phyloP scores from a whole-genome alignment of 2,113 vertebrate species.

The Vidua chalybeata region DNA sequence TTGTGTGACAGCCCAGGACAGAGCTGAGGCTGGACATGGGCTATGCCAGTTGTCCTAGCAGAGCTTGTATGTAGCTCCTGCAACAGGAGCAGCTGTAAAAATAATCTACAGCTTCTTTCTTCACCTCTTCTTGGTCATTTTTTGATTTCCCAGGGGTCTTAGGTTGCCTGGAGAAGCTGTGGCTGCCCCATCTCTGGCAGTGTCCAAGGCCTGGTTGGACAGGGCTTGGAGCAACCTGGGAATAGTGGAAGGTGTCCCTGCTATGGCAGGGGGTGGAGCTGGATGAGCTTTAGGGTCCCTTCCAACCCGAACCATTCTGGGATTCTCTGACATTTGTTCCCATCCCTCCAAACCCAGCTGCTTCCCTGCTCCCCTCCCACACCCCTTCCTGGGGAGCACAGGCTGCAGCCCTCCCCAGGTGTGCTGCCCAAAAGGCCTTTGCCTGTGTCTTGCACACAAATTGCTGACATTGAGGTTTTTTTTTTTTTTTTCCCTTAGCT shows the following conservation, averaged over 20 bases:
- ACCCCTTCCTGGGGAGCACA: rapidly evolving
- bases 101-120: not conserved
- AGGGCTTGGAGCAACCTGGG: rapidly evolving
- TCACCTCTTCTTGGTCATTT: not conserved
- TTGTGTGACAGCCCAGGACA: not conserved
- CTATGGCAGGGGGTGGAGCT: rapidly evolving
- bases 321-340: not conserved
- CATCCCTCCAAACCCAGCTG: not conserved
- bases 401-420: not conserved
- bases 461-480: not conserved
- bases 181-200: not conserved
- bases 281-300: not conserved
- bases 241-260: not conserved
- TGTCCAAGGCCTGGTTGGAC: rapidly evolving
- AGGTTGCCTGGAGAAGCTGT: not conserved
- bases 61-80: rapidly evolving
- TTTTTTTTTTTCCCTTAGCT: not conserved
- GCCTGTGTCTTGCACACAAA: rapidly evolving
- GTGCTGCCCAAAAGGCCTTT: not conserved
- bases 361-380: not conserved
- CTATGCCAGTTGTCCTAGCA: not conserved
- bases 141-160: not conserved
- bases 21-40: not conserved
- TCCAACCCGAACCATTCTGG: not conserved
- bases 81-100: not conserved